phyloP scores from a whole-genome alignment of 2,113 vertebrate species.

The Hippopotamus amphibius region DNA sequence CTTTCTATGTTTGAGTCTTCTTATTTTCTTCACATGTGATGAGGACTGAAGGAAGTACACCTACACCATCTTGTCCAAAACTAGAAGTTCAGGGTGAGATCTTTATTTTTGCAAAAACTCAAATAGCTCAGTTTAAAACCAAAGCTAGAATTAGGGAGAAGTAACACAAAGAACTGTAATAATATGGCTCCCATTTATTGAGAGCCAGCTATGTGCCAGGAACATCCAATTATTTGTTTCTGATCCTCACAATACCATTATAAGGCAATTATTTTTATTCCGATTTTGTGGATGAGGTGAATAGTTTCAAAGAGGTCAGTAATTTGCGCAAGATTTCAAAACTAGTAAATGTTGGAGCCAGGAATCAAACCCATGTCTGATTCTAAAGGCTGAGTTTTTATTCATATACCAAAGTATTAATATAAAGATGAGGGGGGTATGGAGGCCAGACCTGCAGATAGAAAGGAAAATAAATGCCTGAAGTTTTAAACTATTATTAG shows the following conservation, averaged over 20 bases:
- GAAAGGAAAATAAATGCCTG: not conserved
- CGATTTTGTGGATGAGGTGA: not conserved
- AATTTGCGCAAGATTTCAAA: not conserved
- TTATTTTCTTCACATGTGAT: not conserved
- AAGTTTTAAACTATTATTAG: not conserved
- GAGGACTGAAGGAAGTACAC: not conserved
- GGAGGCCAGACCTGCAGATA: not conserved
- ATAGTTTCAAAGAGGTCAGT: not conserved
- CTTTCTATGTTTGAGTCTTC: not conserved
- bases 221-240: not conserved
- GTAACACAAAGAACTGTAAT: not conserved
- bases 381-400: not conserved
- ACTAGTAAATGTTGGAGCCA: not conserved
- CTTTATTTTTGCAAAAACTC: not conserved
- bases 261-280: not conserved
- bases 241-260: not conserved
- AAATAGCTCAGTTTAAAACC: not conserved
- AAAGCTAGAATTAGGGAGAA: not conserved
- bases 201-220: not conserved
- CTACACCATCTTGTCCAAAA: not conserved
- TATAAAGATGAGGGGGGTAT: not conserved
- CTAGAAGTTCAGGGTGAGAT: not conserved
- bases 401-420: not conserved
- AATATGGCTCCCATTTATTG: not conserved
- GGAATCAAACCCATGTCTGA: not conserved